A percentile compares a stretch with the other conserved stretches of the same genome.
These are phyloP conservation scores for Petromus typicus DNA, from an alignment of 2,113 vertebrate species.

Conservation along the genomic window DNA sequence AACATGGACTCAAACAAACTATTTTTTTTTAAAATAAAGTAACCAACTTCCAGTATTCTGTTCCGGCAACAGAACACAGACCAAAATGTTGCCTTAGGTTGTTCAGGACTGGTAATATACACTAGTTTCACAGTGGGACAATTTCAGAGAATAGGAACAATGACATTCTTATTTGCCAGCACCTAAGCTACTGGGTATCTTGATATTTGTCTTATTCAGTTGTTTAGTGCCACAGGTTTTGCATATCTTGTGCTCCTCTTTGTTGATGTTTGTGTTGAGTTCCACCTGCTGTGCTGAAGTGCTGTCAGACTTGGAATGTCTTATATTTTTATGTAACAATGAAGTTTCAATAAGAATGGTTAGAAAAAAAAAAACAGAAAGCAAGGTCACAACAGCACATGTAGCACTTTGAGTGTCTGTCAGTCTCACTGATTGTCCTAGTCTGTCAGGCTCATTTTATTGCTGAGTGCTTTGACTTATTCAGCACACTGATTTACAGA, in stretches of 20 bases:
- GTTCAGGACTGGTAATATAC: not conserved
- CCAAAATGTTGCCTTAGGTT: fast-evolving
- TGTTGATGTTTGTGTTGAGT: not conserved
- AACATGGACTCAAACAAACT: too few species aligned
- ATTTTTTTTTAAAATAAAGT: too few species aligned
- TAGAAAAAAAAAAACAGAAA: not conserved
- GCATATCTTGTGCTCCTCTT: not conserved
- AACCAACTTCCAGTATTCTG: not conserved
- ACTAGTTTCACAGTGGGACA: not conserved
- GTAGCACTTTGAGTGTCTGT: not conserved
- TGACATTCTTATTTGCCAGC: not conserved
- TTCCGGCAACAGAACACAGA: not conserved
- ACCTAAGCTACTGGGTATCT: not conserved
- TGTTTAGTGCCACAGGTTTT: not conserved
- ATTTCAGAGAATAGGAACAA: not conserved
- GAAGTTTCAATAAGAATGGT: not conserved
- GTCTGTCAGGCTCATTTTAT: too few species aligned
- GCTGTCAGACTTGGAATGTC: not conserved
- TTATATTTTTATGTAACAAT: not conserved
- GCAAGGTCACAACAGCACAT: not conserved
- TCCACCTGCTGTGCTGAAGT: too few species aligned
- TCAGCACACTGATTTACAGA: not conserved
- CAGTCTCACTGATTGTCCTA: fast-evolving
- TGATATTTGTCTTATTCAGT: not conserved
- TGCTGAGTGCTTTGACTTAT: not conserved